A percentile compares a stretch with the other conserved stretches of the same genome.
Evolutionary conservation across 2,113 vertebrate species (phyloP).

Genomic region (Trematocara marginatum): DNA sequence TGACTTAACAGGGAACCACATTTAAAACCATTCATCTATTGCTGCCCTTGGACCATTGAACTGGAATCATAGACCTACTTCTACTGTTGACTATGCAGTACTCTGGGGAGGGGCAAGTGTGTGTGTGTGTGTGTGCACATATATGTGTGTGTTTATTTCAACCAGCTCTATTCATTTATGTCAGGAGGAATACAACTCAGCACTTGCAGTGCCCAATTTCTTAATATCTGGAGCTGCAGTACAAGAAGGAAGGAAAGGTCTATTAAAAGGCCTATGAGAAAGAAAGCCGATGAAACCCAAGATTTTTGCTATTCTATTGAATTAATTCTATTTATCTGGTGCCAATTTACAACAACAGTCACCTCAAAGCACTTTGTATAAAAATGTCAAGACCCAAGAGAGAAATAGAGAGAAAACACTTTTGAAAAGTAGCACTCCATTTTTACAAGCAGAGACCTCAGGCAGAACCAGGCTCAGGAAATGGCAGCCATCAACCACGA

Average conservation of each 20-base stretch:
- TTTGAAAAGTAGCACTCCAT: background rate
- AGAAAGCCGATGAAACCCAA: background rate
- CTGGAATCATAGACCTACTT: conserved; percentile 65
- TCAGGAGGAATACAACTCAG: conserved; percentile 30
- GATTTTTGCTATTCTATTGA: background rate
- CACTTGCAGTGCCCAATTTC: conserved; percentile 23
- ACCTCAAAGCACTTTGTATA: background rate
- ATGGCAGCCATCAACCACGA: background rate
- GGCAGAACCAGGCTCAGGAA: background rate
- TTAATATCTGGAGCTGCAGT: background rate
- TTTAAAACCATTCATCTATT: conserved; percentile 35
- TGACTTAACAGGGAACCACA: conserved; percentile 6
- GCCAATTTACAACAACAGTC: background rate
- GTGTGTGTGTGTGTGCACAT: background rate
- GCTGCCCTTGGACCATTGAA: conserved; percentile 28
- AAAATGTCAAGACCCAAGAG: background rate
- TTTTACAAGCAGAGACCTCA: background rate
- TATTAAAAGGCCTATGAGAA: background rate
- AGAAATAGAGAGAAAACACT: background rate
- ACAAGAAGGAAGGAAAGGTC: background rate
- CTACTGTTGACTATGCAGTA: conserved; percentile 8
- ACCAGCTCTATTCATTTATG: conserved; percentile 21
- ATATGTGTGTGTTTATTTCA: background rate
- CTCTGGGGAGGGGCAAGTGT: background rate
- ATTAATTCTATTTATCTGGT: background rate